Evolutionary conservation across 2,113 vertebrate genomes (phyloP).

Genomic region (Scortum barcoo): DNA sequence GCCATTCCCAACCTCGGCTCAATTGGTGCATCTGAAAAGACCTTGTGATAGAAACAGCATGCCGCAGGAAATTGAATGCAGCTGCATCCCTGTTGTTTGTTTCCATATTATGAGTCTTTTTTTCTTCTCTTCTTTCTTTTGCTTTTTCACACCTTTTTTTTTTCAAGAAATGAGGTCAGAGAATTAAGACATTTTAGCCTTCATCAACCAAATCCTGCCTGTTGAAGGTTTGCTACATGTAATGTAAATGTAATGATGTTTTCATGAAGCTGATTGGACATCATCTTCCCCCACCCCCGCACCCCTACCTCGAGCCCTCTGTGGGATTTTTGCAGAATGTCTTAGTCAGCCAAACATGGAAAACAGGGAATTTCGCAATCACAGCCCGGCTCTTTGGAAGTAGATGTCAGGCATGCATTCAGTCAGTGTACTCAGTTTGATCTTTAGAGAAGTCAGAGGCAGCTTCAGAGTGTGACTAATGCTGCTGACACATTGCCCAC

Average conservation of each 20-base stretch:
- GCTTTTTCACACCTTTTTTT: conserved; percentile 34
- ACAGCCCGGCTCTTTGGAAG: conserved; percentile 19
- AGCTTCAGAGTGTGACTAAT: conserved; percentile 51
- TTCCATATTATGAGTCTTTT: conserved; percentile 48
- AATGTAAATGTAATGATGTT: background rate
- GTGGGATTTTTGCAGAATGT: conserved; percentile 43
- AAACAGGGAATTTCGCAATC: conserved; percentile 62
- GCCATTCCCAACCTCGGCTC: conserved; percentile 69
- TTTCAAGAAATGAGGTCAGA: conserved; percentile 11
- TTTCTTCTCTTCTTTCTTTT: background rate
- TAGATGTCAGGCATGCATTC: conserved; percentile 44
- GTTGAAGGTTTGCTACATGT: conserved; percentile 24
- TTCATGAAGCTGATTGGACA: conserved; percentile 30
- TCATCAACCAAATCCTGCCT: background rate
- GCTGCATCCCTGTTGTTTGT: conserved; percentile 75
- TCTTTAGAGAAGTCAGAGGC: conserved; percentile 42
- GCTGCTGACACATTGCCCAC: conserved; percentile 52
- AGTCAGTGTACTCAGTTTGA: conserved; percentile 54
- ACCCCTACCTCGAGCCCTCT: conserved; percentile 8
- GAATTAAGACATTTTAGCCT: background rate
- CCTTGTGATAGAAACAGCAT: conserved; percentile 78
- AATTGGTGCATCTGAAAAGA: conserved; percentile 71
- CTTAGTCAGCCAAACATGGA: conserved; percentile 55
- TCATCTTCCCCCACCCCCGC: conserved; percentile 5
- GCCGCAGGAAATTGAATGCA: conserved; percentile 79